Conservation (phyloP, 2,797 vertebrate genomes). For the Molossus alvarezi region DNA sequence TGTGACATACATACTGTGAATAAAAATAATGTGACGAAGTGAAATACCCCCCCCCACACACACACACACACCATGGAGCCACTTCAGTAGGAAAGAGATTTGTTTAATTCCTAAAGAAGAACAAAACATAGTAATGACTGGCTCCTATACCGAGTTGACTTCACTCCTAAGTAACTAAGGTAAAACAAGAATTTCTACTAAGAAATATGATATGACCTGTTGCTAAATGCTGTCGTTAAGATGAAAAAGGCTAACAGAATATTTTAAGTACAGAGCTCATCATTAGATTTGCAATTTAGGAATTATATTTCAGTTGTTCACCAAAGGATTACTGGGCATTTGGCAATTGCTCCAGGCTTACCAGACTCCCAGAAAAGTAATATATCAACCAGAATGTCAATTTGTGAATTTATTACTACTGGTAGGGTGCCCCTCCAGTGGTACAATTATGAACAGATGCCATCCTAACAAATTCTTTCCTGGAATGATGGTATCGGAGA, state of each 20-base stretch:
- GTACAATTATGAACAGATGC: not conserved
- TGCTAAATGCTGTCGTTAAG: conserved; percentile 30
- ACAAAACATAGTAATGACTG: not conserved
- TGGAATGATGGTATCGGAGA: not conserved
- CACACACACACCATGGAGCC: not conserved
- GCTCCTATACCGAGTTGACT: not conserved
- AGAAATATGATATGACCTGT: not conserved
- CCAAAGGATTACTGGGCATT: conserved; percentile 7
- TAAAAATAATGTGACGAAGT: not conserved
- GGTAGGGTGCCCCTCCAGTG: not conserved
- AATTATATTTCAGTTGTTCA: not conserved
- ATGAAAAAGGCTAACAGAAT: not conserved
- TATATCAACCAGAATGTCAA: not conserved
- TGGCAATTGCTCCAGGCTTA: conserved; percentile 15
- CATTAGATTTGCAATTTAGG: conserved; percentile 13
- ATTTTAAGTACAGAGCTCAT: not conserved
- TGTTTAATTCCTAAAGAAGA: not conserved
- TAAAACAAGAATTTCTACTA: not conserved
- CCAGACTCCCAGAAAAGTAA: not conserved
- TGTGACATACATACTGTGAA: not conserved
- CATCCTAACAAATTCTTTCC: conserved; percentile 34
- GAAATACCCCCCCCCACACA: not conserved
- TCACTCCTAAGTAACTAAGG: not conserved
- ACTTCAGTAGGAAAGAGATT: not conserved
- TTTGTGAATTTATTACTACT: conserved; percentile 49